phyloP scores from a whole-genome alignment of 2,888 invertebrate species.

The Mythimna pallens region DNA sequence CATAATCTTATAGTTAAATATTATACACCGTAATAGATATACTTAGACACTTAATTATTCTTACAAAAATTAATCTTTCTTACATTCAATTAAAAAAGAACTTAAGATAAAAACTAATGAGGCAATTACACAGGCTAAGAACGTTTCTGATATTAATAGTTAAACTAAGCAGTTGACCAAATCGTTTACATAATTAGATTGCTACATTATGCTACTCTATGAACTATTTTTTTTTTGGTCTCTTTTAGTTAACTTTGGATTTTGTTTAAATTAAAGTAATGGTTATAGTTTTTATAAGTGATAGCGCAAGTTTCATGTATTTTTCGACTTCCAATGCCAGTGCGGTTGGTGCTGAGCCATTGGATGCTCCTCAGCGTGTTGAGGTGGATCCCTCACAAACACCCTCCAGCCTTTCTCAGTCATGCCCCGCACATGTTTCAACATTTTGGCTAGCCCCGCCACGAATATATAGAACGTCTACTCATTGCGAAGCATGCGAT shows the following conservation, averaged over 20 bases:
- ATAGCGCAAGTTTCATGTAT: neutral
- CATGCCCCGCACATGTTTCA: no score
- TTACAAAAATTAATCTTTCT: constrained; percentile 1
- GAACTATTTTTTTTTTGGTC: constrained; percentile 1
- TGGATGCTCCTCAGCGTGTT: no score
- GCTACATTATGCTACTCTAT: constrained; percentile 34
- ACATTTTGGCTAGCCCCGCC: no score
- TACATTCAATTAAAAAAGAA: constrained; percentile 29
- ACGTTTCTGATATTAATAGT: constrained; percentile 32
- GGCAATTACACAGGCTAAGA: constrained; percentile 46
- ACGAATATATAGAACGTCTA: no score
- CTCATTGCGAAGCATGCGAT: no score
- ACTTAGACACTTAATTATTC: neutral
- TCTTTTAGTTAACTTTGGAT: constrained; percentile 7
- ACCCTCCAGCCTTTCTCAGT: no score
- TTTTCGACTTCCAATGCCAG: neutral
- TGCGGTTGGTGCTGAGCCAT: neutral
- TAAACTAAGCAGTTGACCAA: constrained; percentile 44
- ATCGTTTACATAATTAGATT: constrained; percentile 55
- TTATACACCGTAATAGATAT: neutral
- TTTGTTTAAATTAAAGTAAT: constrained; percentile 32
- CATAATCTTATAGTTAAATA: neutral
- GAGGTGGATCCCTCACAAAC: no score
- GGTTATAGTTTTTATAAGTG: constrained; percentile 14
- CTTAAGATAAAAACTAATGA: constrained; percentile 27